These are phyloP conservation scores for Scaptomyza hsui DNA, from an alignment of 1,140 invertebrate species.

Conservation along the genomic window DNA sequence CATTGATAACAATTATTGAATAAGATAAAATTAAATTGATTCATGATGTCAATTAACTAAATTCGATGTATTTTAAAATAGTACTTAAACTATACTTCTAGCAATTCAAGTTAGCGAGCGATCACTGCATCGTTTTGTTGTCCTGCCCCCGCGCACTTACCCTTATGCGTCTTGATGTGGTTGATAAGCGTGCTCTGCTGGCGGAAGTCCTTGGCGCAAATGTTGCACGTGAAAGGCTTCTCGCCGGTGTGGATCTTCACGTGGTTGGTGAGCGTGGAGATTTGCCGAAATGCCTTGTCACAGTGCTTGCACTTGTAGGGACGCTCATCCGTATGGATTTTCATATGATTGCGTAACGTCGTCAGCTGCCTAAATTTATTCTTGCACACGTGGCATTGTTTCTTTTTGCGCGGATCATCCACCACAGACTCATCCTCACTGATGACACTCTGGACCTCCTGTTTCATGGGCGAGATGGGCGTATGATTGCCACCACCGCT, in stretches of 20 bases:
- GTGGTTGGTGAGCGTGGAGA: slow-evolving; percentile 82
- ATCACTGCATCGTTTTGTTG: not conserved
- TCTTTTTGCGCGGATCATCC: slow-evolving; percentile 81
- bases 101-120: not conserved
- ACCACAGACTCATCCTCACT: slow-evolving; percentile 72
- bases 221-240: slow-evolving; percentile 83
- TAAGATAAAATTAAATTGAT: no score
- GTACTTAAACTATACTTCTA: not conserved
- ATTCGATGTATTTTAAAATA: not conserved
- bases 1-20: not conserved
- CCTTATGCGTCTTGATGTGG: slow-evolving; percentile 84
- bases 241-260: slow-evolving; percentile 83
- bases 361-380: slow-evolving; percentile 83
- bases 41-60: not conserved
- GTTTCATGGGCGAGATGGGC: slow-evolving; percentile 74
- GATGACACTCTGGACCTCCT: slow-evolving; percentile 78
- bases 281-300: slow-evolving; percentile 81
- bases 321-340: slow-evolving; percentile 83
- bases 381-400: slow-evolving; percentile 83
- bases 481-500: slow-evolving; percentile 68
- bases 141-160: slow-evolving; percentile 47
- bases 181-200: slow-evolving; percentile 83
- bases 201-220: slow-evolving; percentile 82
- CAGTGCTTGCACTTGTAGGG: slow-evolving; percentile 83
- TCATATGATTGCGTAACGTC: slow-evolving; percentile 83